These are phyloP conservation scores for Myotis myotis DNA, from an alignment of 2,797 vertebrate genomes.

Conservation along the genomic window DNA sequence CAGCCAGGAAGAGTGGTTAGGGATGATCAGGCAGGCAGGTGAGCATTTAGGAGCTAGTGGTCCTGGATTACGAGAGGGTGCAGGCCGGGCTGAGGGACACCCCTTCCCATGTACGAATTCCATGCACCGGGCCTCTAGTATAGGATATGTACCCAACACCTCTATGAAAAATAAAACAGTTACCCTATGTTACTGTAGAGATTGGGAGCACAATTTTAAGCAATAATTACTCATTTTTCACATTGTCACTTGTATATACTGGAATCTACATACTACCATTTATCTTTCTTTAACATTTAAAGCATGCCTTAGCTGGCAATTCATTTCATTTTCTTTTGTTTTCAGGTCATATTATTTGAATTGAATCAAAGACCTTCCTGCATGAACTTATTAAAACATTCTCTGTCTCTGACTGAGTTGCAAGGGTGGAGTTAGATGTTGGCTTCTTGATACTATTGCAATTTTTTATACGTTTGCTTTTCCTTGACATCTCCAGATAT, in stretches of 20 bases:
- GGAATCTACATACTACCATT: slow-evolving; percentile 24
- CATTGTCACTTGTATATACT: slow-evolving; percentile 63
- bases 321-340: slow-evolving; percentile 61
- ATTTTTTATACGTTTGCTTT: background rate
- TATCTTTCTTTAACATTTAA: slow-evolving; percentile 66
- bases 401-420: background rate
- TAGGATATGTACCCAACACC: background rate
- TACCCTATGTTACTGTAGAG: slow-evolving; percentile 26
- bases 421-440: background rate
- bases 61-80: too few species aligned
- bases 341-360: slow-evolving; percentile 45
- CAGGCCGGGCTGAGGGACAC: too few species aligned
- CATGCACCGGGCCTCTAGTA: too few species aligned
- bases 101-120: too few species aligned
- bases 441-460: background rate
- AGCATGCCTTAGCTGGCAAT: slow-evolving; percentile 45
- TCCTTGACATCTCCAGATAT: background rate
- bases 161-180: slow-evolving; percentile 61
- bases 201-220: slow-evolving; percentile 52
- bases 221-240: slow-evolving; percentile 76
- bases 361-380: background rate
- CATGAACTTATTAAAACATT: slow-evolving; percentile 47
- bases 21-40: too few species aligned
- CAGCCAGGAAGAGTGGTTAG: too few species aligned
- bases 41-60: too few species aligned